These are phyloP conservation scores for Circaetus cinerascens DNA, from an alignment of 2,113 vertebrate species.

Conservation along the genomic window DNA sequence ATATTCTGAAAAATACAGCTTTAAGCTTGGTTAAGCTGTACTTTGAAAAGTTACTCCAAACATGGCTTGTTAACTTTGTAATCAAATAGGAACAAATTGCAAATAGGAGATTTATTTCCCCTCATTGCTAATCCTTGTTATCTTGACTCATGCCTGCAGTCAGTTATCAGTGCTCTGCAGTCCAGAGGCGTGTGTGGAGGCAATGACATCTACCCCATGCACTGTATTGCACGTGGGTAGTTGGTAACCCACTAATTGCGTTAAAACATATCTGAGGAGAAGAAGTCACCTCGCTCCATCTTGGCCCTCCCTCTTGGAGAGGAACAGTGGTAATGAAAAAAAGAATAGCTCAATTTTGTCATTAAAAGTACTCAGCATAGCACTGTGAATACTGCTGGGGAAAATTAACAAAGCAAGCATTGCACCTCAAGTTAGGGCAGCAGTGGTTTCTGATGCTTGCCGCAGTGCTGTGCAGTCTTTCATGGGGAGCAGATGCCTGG, in stretches of 20 bases:
- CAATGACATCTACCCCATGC: neutral
- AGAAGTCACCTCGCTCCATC: neutral
- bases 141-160: neutral
- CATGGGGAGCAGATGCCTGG: neutral
- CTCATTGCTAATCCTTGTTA: neutral
- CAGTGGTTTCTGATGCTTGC: neutral
- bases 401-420: rapidly evolving
- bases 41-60: neutral
- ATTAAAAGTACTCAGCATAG: neutral
- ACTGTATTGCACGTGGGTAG: neutral
- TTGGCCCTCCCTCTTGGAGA: neutral
- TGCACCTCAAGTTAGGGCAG: neutral
- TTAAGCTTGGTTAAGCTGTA: neutral
- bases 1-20: neutral
- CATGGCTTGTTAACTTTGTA: neutral
- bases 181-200: neutral
- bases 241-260: neutral
- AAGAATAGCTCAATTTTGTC: neutral
- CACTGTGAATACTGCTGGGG: neutral
- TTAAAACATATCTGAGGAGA: neutral
- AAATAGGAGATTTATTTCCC: neutral
- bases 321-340: neutral
- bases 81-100: neutral
- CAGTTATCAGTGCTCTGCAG: neutral
- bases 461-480: neutral